phyloP scores from a whole-genome alignment of 2,113 vertebrate genomes.

The Albula goreensis region DNA sequence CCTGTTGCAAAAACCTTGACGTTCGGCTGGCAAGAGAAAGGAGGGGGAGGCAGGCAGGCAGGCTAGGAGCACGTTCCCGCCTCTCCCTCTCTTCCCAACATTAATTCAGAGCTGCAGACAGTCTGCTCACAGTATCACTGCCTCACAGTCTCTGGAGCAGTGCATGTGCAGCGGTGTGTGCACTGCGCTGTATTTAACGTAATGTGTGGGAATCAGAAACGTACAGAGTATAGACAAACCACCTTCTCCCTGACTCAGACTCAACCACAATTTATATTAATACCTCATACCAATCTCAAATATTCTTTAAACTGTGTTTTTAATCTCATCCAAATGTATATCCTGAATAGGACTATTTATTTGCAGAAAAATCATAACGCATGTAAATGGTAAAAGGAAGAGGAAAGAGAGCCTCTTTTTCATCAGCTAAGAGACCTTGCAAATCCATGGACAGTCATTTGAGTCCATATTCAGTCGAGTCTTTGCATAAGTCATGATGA shows the following conservation, averaged over 20 bases:
- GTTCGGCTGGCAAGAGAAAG: background rate
- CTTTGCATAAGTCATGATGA: too few species aligned
- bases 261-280: background rate
- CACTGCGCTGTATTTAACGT: constrained; percentile 66
- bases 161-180: constrained; percentile 60
- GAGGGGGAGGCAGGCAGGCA: constrained; percentile 24
- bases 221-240: background rate
- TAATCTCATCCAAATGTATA: too few species aligned
- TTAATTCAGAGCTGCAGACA: constrained; percentile 43
- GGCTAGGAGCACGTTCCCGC: constrained; percentile 16
- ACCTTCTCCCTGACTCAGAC: background rate
- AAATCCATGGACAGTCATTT: too few species aligned
- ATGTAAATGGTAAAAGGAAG: background rate
- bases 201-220: constrained; percentile 67
- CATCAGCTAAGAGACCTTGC: too few species aligned
- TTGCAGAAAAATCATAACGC: background rate
- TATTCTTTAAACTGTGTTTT: background rate
- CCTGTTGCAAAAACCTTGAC: background rate
- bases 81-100: constrained; percentile 30
- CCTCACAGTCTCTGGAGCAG: constrained; percentile 65
- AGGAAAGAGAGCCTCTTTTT: background rate
- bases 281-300: background rate
- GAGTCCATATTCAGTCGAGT: too few species aligned
- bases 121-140: constrained; percentile 36
- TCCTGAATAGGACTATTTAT: background rate